Evolutionary conservation across 2,888 invertebrate genomes (phyloP), one percentile per base, ranked within the genome.

Genomic region (Yponomeuta plumbellus): DNA sequence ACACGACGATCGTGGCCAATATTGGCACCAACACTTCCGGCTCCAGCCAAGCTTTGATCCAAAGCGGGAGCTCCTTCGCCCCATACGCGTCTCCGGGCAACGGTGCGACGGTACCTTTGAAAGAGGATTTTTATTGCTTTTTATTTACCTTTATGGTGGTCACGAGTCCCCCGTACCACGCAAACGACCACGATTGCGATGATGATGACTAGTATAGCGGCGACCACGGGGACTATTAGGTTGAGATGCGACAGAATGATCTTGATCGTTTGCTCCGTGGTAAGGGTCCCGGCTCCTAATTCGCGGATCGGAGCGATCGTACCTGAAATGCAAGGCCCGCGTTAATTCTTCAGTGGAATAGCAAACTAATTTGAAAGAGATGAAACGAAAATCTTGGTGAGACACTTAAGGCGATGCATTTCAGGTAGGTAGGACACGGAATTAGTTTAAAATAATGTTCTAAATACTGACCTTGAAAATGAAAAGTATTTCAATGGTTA

Each of bases 101-200:
- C 13, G 97, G 97, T 57, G 96, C 96, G 76, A 97, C 93, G 66
- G 96, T 96, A 80, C 96, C 97, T 97, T 88, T 8, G 26, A 61
- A n/a, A 61, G 26, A 34, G 22, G 71, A 77, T 67, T 34, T 21
- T 11, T 72, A 72, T 74, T 71, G 75, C 73, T 52, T 8, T 34
- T 34, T 5, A 13, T 21, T 91, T 94, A 95, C 97, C 96, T 96
- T 96, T 97, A 85, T 96, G 95, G 78, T 94, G 94, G 83, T 95
- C 94, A 91, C 96, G 94, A 86, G 96, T 95, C 81, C 97, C 96
- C 80, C 95, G 94, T 76, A 97, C 95, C 79, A 97, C 96, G 94
- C 97, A 97, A 84, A 97, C 97, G 85, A 98, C 97, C 85, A 97
- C 95, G 83, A 97, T 94, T 79, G 97, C 97, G 88, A 97, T 96